Conservation (phyloP, 2,113 vertebrate genomes). For the Micromys minutus region DNA sequence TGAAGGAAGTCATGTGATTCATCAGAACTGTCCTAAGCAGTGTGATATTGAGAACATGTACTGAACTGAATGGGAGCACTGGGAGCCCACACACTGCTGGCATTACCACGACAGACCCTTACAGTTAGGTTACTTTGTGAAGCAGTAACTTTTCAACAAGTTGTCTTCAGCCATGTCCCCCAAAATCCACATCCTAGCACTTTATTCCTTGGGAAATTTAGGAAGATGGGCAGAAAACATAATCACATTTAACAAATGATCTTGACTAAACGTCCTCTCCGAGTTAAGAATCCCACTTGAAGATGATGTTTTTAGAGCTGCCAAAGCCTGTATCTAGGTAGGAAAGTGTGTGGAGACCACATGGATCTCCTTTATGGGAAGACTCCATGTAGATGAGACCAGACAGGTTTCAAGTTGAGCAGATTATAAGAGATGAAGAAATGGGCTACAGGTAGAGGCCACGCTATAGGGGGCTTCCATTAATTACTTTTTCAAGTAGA, state of each 20-base stretch:
- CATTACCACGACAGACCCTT: neutral
- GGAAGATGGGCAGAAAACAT: neutral
- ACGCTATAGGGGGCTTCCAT: neutral
- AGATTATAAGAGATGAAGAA: neutral
- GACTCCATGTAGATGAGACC: neutral
- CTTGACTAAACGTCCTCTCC: slow-evolving; percentile 15
- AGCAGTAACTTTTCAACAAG: slow-evolving; percentile 40
- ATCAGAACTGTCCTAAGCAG: slow-evolving; percentile 46
- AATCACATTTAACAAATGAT: slow-evolving; percentile 28
- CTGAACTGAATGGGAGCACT: slow-evolving; percentile 39
- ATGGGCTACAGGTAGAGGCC: neutral
- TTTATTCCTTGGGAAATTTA: slow-evolving; percentile 24
- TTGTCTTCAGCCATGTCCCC: neutral
- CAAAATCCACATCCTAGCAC: neutral
- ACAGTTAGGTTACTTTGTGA: slow-evolving; percentile 38
- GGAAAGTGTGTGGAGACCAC: neutral
- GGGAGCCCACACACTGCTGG: neutral
- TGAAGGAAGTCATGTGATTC: slow-evolving; percentile 65
- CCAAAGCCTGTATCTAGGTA: slow-evolving; percentile 3
- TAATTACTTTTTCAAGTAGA: slow-evolving; percentile 41
- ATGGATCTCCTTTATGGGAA: neutral
- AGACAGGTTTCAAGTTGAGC: neutral
- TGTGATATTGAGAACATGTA: slow-evolving; percentile 30
- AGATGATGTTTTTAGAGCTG: neutral
- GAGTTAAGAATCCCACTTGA: neutral